Conservation (phyloP, 92 coral and sea anemone species). For the Porites rus region DNA sequence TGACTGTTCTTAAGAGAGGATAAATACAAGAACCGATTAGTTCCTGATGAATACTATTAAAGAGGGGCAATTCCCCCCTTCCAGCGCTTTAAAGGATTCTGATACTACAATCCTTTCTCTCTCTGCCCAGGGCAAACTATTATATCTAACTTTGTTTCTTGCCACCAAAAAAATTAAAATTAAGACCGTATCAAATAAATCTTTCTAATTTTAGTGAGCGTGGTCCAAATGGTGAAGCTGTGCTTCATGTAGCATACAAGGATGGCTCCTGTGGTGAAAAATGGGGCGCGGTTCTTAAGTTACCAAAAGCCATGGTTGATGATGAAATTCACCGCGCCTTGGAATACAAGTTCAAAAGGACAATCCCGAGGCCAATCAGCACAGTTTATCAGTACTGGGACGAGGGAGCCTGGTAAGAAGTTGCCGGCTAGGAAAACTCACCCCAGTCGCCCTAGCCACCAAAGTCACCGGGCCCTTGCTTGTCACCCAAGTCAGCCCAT, state of each 20-base stretch:
- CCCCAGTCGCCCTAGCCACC: no score
- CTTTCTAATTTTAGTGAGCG: slow-evolving; percentile 16
- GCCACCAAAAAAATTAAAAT: no score
- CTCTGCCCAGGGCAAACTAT: neutral
- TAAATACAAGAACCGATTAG: no score
- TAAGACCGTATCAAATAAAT: no score
- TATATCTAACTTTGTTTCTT: neutral
- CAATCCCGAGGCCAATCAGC: slow-evolving; percentile 34
- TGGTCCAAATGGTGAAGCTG: slow-evolving; percentile 54
- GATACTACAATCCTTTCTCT: no score
- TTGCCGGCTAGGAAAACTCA: no score
- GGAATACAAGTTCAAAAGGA: slow-evolving; percentile 58
- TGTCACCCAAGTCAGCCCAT: no score
- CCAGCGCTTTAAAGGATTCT: no score
- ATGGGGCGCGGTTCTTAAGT: slow-evolving; percentile 54
- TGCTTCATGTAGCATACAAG: slow-evolving; percentile 49
- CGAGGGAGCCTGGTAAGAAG: slow-evolving; percentile 48
- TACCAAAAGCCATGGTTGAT: slow-evolving; percentile 28
- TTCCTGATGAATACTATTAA: no score
- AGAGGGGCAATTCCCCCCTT: no score
- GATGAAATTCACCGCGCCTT: slow-evolving; percentile 54
- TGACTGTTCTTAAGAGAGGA: no score
- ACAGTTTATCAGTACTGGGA: slow-evolving; percentile 52
- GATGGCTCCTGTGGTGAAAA: slow-evolving; percentile 47
- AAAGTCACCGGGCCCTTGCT: no score